Base-by-base conservation (phyloP, 1,140 invertebrate species). In the Atta colombica region DNA sequence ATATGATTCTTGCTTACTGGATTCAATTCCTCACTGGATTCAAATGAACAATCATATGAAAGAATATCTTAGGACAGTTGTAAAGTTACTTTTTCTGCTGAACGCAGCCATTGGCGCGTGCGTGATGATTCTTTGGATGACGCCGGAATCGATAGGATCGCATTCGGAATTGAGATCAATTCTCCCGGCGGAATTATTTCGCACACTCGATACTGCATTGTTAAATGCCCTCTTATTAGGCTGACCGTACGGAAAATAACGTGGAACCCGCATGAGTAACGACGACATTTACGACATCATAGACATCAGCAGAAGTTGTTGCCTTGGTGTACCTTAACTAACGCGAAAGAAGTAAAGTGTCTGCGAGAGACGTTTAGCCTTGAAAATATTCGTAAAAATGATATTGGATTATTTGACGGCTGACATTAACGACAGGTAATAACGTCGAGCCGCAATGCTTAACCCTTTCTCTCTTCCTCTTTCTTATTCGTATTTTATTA, bases 201-300 rank as follows among this genome's bases (percentile, higher is more conserved):
- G 45, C 31, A 55, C 35, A 18, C 7, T n/a, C 71, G 35, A 39
- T 21, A 8, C 35, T 3, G 5, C 49, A 25, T 68, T 21, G 49
- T 71, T 53, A 75, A 35, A 75, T n/a, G 39, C 71, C 16, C 31
- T 84, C 55, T 63, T 87, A 87, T 87, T 89, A 88, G 68, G 53
- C 60, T 51, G 74, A 72, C 66, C 55, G 49, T 61, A 28, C 53
- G 35, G 71, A 88, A 80, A 80, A 71, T 85, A 85, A 84, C 68
- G 45, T 31, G 61, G 53, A 72, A 77, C 75, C 75, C 51, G 77
- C 51, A n/a, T 61, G 72, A 88, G 31, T 88, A 81, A 85, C 88
- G 86, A 25, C 58, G 86, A 89, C 81, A 16, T 89, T 89, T 89
- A 89, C 80, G 75, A 82, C 69, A 69, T 60, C 74, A 77, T 85